These are phyloP conservation scores for Alouatta palliata DNA, from an alignment of 2,113 vertebrate species.

Conservation along the genomic window DNA sequence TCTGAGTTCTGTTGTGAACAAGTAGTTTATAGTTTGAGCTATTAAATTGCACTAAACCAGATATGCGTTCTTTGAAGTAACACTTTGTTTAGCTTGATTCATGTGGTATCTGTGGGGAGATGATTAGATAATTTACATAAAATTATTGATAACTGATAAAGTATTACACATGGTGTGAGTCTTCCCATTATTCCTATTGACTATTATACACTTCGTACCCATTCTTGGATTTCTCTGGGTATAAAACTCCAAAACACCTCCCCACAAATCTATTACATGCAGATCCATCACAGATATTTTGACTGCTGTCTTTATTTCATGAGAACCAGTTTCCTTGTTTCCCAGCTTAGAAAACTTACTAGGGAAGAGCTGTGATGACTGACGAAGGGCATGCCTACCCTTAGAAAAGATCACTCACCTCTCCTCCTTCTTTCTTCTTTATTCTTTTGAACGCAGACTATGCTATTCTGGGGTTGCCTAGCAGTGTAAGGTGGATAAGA, in stretches of 20 bases:
- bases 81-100: background rate
- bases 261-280: background rate
- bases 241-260: rapidly evolving
- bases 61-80: background rate
- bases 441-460: background rate
- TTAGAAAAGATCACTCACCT: background rate
- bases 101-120: background rate
- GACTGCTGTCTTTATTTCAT: background rate
- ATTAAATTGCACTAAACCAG: background rate
- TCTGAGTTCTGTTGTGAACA: background rate
- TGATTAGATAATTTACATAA: background rate
- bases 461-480: background rate
- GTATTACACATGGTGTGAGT: background rate
- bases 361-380: background rate
- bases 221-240: background rate
- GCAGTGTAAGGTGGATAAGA: background rate
- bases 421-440: background rate
- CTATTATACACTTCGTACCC: background rate
- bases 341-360: background rate
- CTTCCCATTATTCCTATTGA: background rate
- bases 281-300: background rate
- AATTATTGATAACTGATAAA: background rate
- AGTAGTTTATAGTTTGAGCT: background rate
- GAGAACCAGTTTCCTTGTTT: background rate
- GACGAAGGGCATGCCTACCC: background rate